A percentile compares a stretch with the other conserved stretches of the same genome.
phyloP scores from a whole-genome alignment of 2,888 invertebrate species.

The Girardia tigrina region DNA sequence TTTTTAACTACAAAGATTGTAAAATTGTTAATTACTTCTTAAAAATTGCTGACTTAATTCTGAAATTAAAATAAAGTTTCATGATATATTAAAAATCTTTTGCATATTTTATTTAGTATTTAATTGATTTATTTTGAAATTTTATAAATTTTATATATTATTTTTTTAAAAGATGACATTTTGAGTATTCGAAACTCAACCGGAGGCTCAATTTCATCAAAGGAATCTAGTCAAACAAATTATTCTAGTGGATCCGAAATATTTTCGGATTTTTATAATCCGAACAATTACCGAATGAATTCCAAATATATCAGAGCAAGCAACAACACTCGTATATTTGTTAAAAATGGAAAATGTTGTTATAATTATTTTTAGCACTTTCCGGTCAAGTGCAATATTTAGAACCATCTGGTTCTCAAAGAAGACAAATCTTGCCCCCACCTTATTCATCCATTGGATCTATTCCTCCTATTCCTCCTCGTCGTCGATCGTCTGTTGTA shows the following conservation, averaged over 20 bases:
- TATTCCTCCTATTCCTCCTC: not conserved
- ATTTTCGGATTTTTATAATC: not conserved
- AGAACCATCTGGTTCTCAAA: not conserved
- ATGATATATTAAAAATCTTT: too few relatives aligned
- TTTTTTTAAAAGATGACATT: not conserved
- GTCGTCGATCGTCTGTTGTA: not conserved
- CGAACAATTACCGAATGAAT: not conserved
- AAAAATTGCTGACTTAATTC: too few relatives aligned
- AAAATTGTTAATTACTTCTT: too few relatives aligned
- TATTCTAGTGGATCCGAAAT: slow-evolving; percentile 5
- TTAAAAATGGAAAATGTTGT: not conserved
- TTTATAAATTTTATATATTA: not conserved
- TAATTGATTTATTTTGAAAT: not conserved
- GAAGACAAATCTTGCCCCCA: slow-evolving; percentile 12
- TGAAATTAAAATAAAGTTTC: too few relatives aligned
- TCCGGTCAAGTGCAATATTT: slow-evolving; percentile 19
- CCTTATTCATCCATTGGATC: not conserved
- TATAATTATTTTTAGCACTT: not conserved
- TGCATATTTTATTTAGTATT: not conserved
- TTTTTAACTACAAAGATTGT: too few relatives aligned
- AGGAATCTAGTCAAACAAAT: not conserved
- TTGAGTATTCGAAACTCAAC: not conserved
- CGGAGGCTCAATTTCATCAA: not conserved
- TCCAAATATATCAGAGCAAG: not conserved
- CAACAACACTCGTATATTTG: not conserved